These are phyloP conservation scores for Poeciliopsis occidentalis DNA, from an alignment of 2,113 vertebrate species.

Conservation along the genomic window DNA sequence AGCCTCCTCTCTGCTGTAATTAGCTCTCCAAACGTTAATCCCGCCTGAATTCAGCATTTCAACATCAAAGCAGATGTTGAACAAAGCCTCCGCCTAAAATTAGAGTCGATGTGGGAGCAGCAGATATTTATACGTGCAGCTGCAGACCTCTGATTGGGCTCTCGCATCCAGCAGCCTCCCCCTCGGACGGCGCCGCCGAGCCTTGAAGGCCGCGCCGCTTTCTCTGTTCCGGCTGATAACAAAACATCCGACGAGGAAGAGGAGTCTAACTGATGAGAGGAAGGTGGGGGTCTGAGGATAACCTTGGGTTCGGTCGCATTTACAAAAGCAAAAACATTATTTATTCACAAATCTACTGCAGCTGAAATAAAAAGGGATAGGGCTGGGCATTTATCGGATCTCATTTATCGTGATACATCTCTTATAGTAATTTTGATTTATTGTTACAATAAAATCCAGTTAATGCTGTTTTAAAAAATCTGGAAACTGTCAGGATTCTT, in stretches of 20 bases:
- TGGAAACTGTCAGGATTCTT: no score
- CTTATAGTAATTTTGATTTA: no score
- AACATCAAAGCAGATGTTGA: slow-evolving; percentile 41
- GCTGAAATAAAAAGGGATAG: no score
- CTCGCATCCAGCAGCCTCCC: neutral
- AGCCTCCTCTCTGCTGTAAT: slow-evolving; percentile 42
- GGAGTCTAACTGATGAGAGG: neutral
- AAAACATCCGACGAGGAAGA: neutral
- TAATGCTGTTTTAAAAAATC: no score
- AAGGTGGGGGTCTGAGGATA: neutral
- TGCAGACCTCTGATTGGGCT: slow-evolving; percentile 31
- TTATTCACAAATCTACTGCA: neutral
- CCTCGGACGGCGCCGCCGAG: neutral
- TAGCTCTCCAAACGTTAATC: slow-evolving; percentile 49
- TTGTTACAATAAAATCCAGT: no score
- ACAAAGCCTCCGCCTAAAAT: slow-evolving; percentile 44
- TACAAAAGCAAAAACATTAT: neutral
- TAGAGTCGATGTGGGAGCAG: slow-evolving; percentile 23
- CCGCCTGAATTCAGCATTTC: slow-evolving; percentile 43
- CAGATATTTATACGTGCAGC: slow-evolving; percentile 40
- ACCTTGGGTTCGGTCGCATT: neutral
- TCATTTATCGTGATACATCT: no score
- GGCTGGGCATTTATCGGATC: no score
- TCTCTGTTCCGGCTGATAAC: neutral
- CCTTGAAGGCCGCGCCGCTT: slow-evolving; percentile 1